A percentile compares a stretch with the other conserved stretches of the same genome.
Conservation (phyloP, 1,140 invertebrate genomes). For the Atta colombica region DNA sequence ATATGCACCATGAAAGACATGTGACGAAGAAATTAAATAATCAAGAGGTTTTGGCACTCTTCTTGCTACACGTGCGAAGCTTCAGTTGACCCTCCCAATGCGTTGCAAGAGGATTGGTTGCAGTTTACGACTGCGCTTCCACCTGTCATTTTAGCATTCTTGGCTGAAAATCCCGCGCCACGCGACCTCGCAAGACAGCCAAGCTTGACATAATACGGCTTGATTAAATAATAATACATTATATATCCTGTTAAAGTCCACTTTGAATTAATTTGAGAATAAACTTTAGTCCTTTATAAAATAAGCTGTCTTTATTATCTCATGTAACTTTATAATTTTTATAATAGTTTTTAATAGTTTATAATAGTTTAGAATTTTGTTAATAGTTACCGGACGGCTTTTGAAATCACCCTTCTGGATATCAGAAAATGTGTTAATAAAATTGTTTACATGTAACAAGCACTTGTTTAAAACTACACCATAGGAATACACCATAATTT, state of each 20-base stretch:
- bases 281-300: neutral
- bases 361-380: too few relatives aligned
- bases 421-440: too few relatives aligned
- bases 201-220: slow-evolving; percentile 50
- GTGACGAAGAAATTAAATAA: slow-evolving; percentile 60
- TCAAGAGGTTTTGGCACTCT: slow-evolving; percentile 61
- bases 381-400: too few relatives aligned
- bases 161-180: slow-evolving; percentile 50
- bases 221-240: slow-evolving; percentile 42
- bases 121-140: slow-evolving; percentile 42
- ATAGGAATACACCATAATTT: neutral
- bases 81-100: slow-evolving; percentile 17
- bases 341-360: too few relatives aligned
- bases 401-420: too few relatives aligned
- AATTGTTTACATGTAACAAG: too few relatives aligned
- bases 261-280: slow-evolving; percentile 3
- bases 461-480: too few relatives aligned
- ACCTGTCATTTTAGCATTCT: slow-evolving; percentile 64
- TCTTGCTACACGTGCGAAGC: slow-evolving; percentile 64
- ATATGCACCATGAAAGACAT: neutral
- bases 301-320: too few relatives aligned
- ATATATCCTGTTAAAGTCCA: slow-evolving; percentile 1
- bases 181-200: slow-evolving; percentile 44
- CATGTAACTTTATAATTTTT: too few relatives aligned
- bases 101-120: slow-evolving; percentile 38